Base-by-base conservation (phyloP, 2,113 vertebrate genomes). In the Vicugna pacos region DNA sequence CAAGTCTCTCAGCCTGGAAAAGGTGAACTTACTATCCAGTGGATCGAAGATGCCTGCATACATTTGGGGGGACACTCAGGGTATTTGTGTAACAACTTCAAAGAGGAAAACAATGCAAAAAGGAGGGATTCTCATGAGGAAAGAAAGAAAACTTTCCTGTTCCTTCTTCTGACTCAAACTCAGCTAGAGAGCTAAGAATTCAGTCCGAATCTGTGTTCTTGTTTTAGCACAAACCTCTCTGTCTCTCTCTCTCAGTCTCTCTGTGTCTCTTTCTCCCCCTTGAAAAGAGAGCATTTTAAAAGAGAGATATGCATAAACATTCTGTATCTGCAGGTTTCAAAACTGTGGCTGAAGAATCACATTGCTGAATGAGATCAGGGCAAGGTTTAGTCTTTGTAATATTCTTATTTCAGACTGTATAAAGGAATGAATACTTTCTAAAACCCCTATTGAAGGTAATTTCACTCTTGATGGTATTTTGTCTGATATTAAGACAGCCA, bases 301-400 rank as follows among this genome's bases (percentile, higher is more conserved):
- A 89, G 90, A 92, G 82, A 52, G 77, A 46, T 54, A 70, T 58
- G 24, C 38, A n/a, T 75, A 50, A 82, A 35, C 48, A 69, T 35
- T 26, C 17, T 83, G 4, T 17, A 82, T 58, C 19, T 67, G 35
- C 24, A 84, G 32, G 75, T 80, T 87, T 86, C 64, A n/a, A 80
- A 89, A 76, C 20, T 73, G 17, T 80, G 30, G 17, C 52, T 69
- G 30, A 69, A 89, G 46, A 89, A 48, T 82, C n/a, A 76, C 52
- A 38, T 82, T 48, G 12, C n/a, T 56, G 16, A 62, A 89, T 56
- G 35, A 80, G 48, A 88, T 70, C 64, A 58, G 19, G 15, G 67
- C 7, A 46, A 94, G 86, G 19, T 85, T 92, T 50, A 84, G 52
- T 48, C 76, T 92, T 93, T 54, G 48, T 38, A 77, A 64, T 58